Percentiles rank a stretch among this genome's conserved stretches.
phyloP scores from a whole-genome alignment of 2,888 invertebrate species.

The Clusia tigrina region DNA sequence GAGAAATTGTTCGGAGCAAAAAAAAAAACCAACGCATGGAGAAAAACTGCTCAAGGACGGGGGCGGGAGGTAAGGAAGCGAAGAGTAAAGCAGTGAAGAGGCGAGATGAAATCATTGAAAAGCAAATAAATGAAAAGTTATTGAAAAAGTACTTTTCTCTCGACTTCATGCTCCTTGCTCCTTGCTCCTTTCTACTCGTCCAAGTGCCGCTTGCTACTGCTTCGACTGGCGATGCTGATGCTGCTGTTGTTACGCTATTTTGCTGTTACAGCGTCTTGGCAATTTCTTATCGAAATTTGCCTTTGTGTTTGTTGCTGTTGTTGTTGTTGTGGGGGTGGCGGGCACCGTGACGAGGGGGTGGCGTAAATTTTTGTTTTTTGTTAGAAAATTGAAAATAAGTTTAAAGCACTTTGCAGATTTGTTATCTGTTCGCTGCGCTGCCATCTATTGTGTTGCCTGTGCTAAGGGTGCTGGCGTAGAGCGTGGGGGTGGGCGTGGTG shows the following conservation, averaged over 20 bases:
- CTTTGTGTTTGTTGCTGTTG: conserved; percentile 1
- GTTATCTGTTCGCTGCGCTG: conserved; percentile 14
- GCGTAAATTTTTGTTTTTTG: not conserved
- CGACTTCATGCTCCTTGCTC: not conserved
- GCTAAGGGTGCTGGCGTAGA: too few species aligned
- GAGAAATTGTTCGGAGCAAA: conserved; percentile 27
- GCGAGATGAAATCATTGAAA: conserved; percentile 15
- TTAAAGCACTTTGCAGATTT: conserved; percentile 25
- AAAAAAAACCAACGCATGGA: not conserved
- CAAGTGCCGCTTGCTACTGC: not conserved
- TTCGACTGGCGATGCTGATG: conserved; percentile 7
- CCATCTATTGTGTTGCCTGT: too few species aligned
- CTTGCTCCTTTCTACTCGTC: conserved; percentile 3
- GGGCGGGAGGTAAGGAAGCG: not conserved
- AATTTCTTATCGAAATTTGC: conserved; percentile 16
- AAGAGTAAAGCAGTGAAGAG: not conserved
- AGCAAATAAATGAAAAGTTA: conserved; percentile 24
- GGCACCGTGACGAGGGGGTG: not conserved
- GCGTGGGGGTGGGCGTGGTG: too few species aligned
- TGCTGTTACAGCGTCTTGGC: conserved; percentile 21
- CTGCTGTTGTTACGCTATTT: not conserved
- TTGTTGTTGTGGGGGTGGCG: not conserved
- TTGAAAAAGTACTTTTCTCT: conserved; percentile 10
- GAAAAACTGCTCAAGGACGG: not conserved
- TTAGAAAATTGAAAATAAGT: conserved; percentile 9